phyloP scores from a whole-genome alignment of 2,888 invertebrate genomes.

The Neoascia interrupta region DNA sequence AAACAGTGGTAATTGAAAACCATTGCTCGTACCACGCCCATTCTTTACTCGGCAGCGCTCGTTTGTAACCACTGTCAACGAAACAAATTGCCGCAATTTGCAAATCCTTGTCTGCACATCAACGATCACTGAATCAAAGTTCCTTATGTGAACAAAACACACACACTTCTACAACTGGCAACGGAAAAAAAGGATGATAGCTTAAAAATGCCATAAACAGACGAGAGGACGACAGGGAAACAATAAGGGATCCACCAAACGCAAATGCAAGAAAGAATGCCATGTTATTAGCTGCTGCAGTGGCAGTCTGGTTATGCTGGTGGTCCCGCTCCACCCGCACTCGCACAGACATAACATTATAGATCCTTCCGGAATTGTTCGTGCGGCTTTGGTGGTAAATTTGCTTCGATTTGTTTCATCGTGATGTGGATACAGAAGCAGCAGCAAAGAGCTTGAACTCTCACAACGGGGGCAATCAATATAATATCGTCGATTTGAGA shows the following conservation, averaged over 20 bases:
- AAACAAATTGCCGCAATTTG: conserved; percentile 73
- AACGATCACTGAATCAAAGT: conserved; percentile 55
- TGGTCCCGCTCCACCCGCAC: not conserved
- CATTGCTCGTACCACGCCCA: conserved; percentile 22
- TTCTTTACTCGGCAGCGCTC: conserved; percentile 15
- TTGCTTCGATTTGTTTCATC: conserved; percentile 69
- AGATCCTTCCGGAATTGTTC: conserved; percentile 63
- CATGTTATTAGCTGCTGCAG: conserved; percentile 42
- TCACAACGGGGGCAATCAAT: conserved; percentile 59
- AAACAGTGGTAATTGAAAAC: conserved; percentile 57
- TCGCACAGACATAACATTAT: conserved; percentile 24
- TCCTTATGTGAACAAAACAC: conserved; percentile 15
- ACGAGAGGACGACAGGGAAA: conserved; percentile 23
- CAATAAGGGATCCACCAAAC: conserved; percentile 37
- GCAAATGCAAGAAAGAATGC: conserved; percentile 53
- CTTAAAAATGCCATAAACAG: conserved; percentile 50
- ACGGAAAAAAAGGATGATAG: conserved; percentile 20
- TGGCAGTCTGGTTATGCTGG: too few relatives aligned
- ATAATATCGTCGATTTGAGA: conserved; percentile 53
- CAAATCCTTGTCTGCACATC: conserved; percentile 55
- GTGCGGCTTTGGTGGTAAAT: conserved; percentile 69
- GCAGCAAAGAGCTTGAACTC: conserved; percentile 62
- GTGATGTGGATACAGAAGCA: conserved; percentile 64
- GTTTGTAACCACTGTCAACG: conserved; percentile 71
- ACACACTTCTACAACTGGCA: not conserved